Evolutionary conservation across 1,140 invertebrate genomes (phyloP), one percentile per base, ranked within the genome.

Genomic region (Atta texana): DNA sequence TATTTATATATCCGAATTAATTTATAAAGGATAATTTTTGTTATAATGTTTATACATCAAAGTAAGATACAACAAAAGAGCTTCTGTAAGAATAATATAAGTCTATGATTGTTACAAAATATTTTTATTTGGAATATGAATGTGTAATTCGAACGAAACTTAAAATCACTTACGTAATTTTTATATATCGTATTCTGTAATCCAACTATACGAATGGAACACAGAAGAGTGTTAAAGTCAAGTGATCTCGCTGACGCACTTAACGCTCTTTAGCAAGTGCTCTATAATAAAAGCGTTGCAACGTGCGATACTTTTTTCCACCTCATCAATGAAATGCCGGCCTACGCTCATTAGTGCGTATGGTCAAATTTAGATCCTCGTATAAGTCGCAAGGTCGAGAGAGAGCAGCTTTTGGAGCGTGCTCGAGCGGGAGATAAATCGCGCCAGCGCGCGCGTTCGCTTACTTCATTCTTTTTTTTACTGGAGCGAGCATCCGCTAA

Each of bases 311-410:
- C 53, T 72, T 82, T 82, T 68, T 51, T 31, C 12, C 34, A 24
- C n/a, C 3, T 34, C 55, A 68, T 74, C 80, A 74, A 82, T 82
- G 80, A 74, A 74, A 74, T 57, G 34, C 24, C 80, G 55, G 53
- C 68, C 80, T 49, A 74, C 80, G 80, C 68, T 82, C 80, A 82
- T 82, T 82, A 82, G 80, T 39, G 68, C 68, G 68, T 68, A 49
- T 39, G 80, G 68, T 82, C 80, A 82, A 74, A 82, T 82, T 82
- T 82, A 82, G 80, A 85, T 78, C 61, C 82, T 63, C 82, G 49
- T 44, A n/a, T 53, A 44, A 53, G 74, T 80, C 44, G 74, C 81
- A 84, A 76, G 74, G 74, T 78, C 74, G 44, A 72, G 80, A 74
- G 31, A 31, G 64, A 31, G 80, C 80, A 57, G 39, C 80, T 82